Evolutionary conservation across 2,113 vertebrate genomes (phyloP).

Genomic region (Corydoras maculifer): DNA sequence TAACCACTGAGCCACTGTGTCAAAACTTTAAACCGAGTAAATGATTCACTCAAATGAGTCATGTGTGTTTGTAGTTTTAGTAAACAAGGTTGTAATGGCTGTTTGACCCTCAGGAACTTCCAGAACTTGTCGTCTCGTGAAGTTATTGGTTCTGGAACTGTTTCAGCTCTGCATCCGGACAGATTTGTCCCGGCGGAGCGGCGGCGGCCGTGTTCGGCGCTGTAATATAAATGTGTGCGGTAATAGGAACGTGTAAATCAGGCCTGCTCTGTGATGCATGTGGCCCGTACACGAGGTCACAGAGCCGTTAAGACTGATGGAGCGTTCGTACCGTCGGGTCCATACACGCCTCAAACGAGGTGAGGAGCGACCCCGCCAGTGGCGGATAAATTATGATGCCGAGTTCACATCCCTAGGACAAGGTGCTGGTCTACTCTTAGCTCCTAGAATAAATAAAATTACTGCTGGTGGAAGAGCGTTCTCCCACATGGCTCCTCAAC

Average conservation of each 20-base stretch:
- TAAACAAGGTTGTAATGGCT: too few relatives aligned
- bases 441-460: too few relatives aligned
- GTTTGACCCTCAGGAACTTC: too few relatives aligned
- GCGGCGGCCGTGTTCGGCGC: constrained; percentile 43
- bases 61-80: too few relatives aligned
- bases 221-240: constrained; percentile 33
- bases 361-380: constrained; percentile 21
- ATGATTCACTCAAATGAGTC: too few relatives aligned
- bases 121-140: too few relatives aligned
- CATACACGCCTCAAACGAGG: constrained; percentile 32
- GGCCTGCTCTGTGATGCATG: constrained; percentile 43
- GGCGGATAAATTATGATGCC: constrained; percentile 28
- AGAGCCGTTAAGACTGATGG: constrained; percentile 37
- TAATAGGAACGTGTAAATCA: constrained; percentile 47
- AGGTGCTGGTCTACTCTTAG: too few relatives aligned
- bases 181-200: constrained; percentile 15
- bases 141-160: not conserved
- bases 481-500: too few relatives aligned
- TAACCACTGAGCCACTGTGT: too few relatives aligned
- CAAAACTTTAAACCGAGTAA: too few relatives aligned
- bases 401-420: too few relatives aligned
- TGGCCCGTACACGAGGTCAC: constrained; percentile 39
- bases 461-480: too few relatives aligned
- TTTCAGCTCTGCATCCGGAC: constrained; percentile 13
- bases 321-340: constrained; percentile 36